phyloP scores from a whole-genome alignment of 2,888 invertebrate genomes.

The Theodoxus fluviatilis region DNA sequence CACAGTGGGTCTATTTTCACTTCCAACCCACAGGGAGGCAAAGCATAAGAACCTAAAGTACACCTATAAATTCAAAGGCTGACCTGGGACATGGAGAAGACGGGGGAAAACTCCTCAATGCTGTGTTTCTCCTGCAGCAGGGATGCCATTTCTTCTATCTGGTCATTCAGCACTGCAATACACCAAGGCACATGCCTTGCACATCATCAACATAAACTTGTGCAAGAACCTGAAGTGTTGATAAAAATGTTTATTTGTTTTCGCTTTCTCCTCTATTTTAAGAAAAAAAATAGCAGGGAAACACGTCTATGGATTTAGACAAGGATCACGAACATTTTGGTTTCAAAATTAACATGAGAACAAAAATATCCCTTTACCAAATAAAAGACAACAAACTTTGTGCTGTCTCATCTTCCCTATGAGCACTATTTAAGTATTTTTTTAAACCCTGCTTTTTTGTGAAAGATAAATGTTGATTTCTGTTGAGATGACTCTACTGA shows the following conservation, averaged over 20 bases:
- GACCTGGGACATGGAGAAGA: conserved; percentile 59
- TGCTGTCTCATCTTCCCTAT: too few species aligned
- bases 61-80: neutral
- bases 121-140: conserved; percentile 59
- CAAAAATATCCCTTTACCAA: too few species aligned
- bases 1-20: too few species aligned
- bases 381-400: too few species aligned
- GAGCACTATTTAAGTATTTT: too few species aligned
- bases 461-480: too few species aligned
- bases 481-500: too few species aligned
- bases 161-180: conserved; percentile 63
- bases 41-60: neutral
- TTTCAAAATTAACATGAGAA: too few species aligned
- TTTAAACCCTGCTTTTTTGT: too few species aligned
- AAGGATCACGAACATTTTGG: too few species aligned
- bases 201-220: neutral
- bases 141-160: conserved; percentile 65
- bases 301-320: too few species aligned
- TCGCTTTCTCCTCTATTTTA: neutral
- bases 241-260: neutral
- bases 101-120: conserved; percentile 60
- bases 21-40: too few species aligned
- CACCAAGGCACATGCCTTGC: neutral
- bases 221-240: neutral
- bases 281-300: conserved; percentile 7